Evolutionary conservation across 2,797 vertebrate genomes (phyloP).

Genomic region (Sciaenops ocellatus): DNA sequence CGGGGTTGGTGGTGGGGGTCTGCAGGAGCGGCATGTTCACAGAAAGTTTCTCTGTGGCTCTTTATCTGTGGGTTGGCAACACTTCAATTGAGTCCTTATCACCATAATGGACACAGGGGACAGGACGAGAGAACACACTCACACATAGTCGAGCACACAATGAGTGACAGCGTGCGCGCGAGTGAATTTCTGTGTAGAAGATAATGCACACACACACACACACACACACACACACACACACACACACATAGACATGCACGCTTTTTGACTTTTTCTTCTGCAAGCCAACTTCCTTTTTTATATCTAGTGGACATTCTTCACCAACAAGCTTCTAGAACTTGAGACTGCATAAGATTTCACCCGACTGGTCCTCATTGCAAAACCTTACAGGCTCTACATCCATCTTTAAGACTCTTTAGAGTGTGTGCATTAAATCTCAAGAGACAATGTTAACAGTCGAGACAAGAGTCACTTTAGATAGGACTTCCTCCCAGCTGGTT

Average conservation of each 20-base stretch:
- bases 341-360: slow-evolving; percentile 1
- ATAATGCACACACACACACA: not conserved
- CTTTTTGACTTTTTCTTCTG: slow-evolving; percentile 13
- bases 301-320: not conserved
- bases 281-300: slow-evolving; percentile 22
- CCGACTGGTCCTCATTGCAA: not conserved
- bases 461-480: slow-evolving; percentile 29
- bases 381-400: slow-evolving; percentile 27
- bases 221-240: too few relatives aligned
- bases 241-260: not conserved
- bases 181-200: slow-evolving; percentile 2
- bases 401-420: slow-evolving; percentile 16
- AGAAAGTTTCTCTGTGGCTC: slow-evolving; percentile 75
- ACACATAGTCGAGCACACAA: slow-evolving; percentile 48
- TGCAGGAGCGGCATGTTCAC: slow-evolving; percentile 77
- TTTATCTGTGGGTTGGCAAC: slow-evolving; percentile 85
- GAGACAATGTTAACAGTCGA: slow-evolving; percentile 18
- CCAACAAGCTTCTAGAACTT: not conserved
- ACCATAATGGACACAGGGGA: slow-evolving; percentile 79
- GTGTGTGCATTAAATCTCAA: slow-evolving; percentile 26
- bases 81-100: slow-evolving; percentile 86
- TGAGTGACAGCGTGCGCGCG: slow-evolving; percentile 12
- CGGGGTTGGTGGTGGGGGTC: slow-evolving; percentile 54
- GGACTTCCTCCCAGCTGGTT: slow-evolving; percentile 41
- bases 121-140: slow-evolving; percentile 72